Conservation (phyloP, 2,113 vertebrate species). For the Heteronetta atricapilla region DNA sequence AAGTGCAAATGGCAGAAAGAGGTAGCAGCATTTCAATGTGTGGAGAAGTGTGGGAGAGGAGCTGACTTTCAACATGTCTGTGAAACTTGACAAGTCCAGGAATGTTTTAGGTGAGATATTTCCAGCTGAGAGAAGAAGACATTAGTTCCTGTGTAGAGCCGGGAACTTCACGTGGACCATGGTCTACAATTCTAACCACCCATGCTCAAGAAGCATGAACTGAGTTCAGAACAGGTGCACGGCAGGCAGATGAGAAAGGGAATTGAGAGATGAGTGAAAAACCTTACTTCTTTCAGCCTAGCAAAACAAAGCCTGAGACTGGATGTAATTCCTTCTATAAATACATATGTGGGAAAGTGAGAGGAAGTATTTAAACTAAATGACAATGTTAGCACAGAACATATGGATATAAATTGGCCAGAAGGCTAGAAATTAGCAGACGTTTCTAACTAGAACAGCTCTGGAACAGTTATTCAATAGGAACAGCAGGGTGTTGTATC, state of each 20-base stretch:
- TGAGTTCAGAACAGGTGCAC: neutral
- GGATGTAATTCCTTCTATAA: neutral
- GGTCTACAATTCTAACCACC: neutral
- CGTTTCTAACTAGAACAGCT: neutral
- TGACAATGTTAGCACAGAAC: neutral
- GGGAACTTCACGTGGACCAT: neutral
- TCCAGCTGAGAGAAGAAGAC: neutral
- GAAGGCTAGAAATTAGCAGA: neutral
- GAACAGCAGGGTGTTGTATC: fast-evolving
- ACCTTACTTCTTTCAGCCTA: neutral
- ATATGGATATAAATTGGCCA: neutral
- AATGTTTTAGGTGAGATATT: neutral
- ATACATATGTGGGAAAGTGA: neutral
- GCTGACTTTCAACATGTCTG: neutral
- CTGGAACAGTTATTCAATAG: neutral
- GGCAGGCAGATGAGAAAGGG: neutral
- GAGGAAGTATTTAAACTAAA: neutral
- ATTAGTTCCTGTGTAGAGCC: neutral
- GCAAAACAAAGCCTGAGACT: neutral
- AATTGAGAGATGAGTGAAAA: neutral
- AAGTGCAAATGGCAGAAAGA: neutral
- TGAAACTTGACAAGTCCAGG: neutral
- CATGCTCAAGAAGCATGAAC: neutral
- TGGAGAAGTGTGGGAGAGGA: neutral
- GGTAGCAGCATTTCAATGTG: neutral